A percentile compares a stretch with the other conserved stretches of the same genome.
phyloP scores from a whole-genome alignment of 2,888 invertebrate species.

The Drosophila pseudotakahashii region DNA sequence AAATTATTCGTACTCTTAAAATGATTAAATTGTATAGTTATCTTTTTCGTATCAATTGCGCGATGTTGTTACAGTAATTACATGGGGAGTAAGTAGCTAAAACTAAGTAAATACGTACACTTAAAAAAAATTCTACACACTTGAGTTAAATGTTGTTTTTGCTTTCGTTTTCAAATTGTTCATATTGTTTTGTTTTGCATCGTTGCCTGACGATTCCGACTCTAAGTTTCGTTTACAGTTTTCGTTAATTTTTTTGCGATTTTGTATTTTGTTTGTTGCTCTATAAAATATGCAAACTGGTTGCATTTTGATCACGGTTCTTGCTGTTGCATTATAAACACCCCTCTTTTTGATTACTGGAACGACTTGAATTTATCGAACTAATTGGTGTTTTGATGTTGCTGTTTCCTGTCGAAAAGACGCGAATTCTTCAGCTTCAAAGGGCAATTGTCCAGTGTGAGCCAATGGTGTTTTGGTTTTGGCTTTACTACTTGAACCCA shows the following conservation, averaged over 20 bases:
- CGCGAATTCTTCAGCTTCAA: slow-evolving; percentile 1
- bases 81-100: slow-evolving; percentile 53
- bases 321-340: slow-evolving; percentile 65
- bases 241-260: slow-evolving; percentile 51
- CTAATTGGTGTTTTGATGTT: slow-evolving; percentile 42
- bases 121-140: slow-evolving; percentile 67
- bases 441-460: not conserved
- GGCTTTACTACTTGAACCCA: slow-evolving; percentile 3
- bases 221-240: slow-evolving; percentile 51
- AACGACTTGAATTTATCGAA: slow-evolving; percentile 73
- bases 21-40: slow-evolving; percentile 44
- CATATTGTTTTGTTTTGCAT: slow-evolving; percentile 56
- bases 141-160: slow-evolving; percentile 47
- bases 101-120: slow-evolving; percentile 61
- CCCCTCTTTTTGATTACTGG: slow-evolving; percentile 69
- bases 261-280: slow-evolving; percentile 54
- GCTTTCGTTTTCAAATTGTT: slow-evolving; percentile 33
- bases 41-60: slow-evolving; percentile 57
- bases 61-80: slow-evolving; percentile 47
- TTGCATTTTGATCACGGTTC: slow-evolving; percentile 76
- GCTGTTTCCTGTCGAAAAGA: not conserved
- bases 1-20: slow-evolving; percentile 38
- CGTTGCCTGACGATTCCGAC: slow-evolving; percentile 71
- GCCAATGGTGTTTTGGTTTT: slow-evolving; percentile 16
- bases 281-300: slow-evolving; percentile 70